Percentiles rank a stretch among this genome's conserved stretches.
Conservation (phyloP, 2,888 invertebrate genomes). For the Pristionchus entomophagus region DNA sequence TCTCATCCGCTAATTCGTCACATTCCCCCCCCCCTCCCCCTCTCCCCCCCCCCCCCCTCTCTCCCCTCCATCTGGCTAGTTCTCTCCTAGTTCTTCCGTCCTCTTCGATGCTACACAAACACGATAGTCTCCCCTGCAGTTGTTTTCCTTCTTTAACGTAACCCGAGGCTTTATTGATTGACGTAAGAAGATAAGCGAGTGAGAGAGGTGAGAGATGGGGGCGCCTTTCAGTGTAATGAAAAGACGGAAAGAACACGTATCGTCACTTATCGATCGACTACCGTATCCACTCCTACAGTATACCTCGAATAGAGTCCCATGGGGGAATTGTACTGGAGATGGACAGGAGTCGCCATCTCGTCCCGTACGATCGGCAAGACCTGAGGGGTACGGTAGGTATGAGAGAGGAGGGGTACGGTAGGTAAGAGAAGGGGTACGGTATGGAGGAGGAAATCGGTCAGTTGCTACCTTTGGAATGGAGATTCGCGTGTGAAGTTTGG, state of each 20-base stretch:
- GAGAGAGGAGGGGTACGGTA: not conserved
- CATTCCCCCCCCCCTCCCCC: no score
- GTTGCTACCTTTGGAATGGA: constrained; percentile 54
- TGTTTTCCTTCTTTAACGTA: not conserved
- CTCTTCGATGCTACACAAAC: not conserved
- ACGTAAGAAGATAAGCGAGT: not conserved
- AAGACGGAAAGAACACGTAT: not conserved
- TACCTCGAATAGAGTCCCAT: constrained; percentile 68
- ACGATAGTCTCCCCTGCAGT: not conserved
- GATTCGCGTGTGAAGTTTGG: constrained; percentile 53
- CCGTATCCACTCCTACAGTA: not conserved
- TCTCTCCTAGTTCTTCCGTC: not conserved
- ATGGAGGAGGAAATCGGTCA: not conserved
- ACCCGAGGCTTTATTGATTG: constrained; percentile 9
- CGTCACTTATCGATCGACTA: not conserved
- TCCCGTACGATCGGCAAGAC: constrained; percentile 30
- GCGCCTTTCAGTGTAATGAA: not conserved
- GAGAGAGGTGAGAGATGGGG: constrained; percentile 2
- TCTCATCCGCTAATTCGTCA: not conserved
- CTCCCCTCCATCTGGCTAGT: not conserved
- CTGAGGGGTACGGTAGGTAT: not conserved
- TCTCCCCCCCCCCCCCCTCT: no score
- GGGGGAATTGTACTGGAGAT: constrained; percentile 72
- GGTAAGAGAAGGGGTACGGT: not conserved
- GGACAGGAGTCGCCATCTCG: constrained; percentile 62